These are phyloP conservation scores for Cheilosia scutellata DNA, from an alignment of 2,888 invertebrate species.

Conservation along the genomic window DNA sequence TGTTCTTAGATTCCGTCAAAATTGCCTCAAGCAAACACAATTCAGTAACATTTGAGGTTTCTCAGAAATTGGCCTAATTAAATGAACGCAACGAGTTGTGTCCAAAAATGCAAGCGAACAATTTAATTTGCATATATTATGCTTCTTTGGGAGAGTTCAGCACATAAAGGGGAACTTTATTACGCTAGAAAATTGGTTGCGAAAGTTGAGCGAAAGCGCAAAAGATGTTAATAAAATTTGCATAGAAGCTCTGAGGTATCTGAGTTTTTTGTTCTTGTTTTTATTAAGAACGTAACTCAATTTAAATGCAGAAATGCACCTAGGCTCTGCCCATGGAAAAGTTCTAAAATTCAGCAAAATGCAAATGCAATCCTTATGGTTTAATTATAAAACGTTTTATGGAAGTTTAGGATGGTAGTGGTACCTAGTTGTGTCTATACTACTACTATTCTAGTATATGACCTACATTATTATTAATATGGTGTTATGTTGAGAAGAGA, in stretches of 20 bases:
- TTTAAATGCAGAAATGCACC: not conserved
- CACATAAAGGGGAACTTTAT: conserved; percentile 26
- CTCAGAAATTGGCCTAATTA: not conserved
- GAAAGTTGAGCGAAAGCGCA: conserved; percentile 29
- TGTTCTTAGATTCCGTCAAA: not conserved
- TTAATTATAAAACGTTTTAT: conserved; percentile 8
- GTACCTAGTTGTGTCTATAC: too few relatives aligned
- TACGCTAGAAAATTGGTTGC: conserved; percentile 26
- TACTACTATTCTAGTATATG: too few relatives aligned
- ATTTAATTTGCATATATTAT: conserved; percentile 45
- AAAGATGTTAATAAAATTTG: conserved; percentile 42
- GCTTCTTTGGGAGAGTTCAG: conserved; percentile 31
- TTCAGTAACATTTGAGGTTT: not conserved
- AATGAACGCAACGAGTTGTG: conserved; percentile 3
- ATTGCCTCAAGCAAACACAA: not conserved
- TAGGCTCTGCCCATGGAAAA: not conserved
- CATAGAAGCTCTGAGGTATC: conserved; percentile 31
- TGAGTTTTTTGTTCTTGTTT: conserved; percentile 1
- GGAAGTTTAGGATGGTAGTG: not conserved
- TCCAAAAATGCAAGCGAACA: conserved; percentile 5
- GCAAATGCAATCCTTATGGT: not conserved
- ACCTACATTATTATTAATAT: too few relatives aligned
- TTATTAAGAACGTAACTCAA: not conserved
- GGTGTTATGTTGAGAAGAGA: too few relatives aligned
- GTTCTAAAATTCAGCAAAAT: not conserved